Conservation (phyloP, 2,888 invertebrate genomes). For the Dicyrtomina minuta region DNA sequence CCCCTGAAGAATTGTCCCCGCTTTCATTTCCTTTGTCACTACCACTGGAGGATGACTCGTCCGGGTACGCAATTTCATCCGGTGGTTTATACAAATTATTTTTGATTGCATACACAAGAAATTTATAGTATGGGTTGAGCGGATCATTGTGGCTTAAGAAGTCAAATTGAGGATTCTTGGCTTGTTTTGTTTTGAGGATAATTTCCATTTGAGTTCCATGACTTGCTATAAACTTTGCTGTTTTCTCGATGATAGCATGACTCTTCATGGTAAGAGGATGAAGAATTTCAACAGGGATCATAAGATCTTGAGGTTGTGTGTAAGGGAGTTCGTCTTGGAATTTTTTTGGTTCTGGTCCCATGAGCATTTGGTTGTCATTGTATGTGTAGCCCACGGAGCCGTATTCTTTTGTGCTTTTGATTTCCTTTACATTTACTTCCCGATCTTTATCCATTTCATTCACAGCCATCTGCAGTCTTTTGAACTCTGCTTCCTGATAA, state of each 20-base stretch:
- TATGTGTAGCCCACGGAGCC: slow-evolving; percentile 55
- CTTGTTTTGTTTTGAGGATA: slow-evolving; percentile 94
- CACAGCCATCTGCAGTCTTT: slow-evolving; percentile 75
- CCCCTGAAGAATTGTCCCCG: slow-evolving; percentile 55
- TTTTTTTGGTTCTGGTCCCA: slow-evolving; percentile 59
- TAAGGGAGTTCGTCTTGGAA: slow-evolving; percentile 70
- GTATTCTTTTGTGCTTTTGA: slow-evolving; percentile 54
- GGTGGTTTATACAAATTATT: slow-evolving; percentile 65
- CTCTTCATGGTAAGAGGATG: slow-evolving; percentile 85
- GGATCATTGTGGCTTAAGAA: slow-evolving; percentile 84
- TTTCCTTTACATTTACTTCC: background rate
- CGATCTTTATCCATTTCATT: slow-evolving; percentile 54
- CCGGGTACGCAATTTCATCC: slow-evolving; percentile 38
- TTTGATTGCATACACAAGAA: slow-evolving; percentile 68
- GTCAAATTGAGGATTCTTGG: slow-evolving; percentile 86
- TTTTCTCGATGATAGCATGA: slow-evolving; percentile 93
- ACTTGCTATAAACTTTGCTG: slow-evolving; percentile 76
- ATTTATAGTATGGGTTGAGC: slow-evolving; percentile 82
- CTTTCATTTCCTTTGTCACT: slow-evolving; percentile 5
- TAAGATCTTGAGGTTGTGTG: slow-evolving; percentile 69
- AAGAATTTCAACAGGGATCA: slow-evolving; percentile 72
- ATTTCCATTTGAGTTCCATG: slow-evolving; percentile 97
- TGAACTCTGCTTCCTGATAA: slow-evolving; percentile 93
- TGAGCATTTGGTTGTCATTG: slow-evolving; percentile 55
- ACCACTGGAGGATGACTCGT: slow-evolving; percentile 33